phyloP scores from a whole-genome alignment of 2,888 invertebrate species.

The Miltochrista miniata region DNA sequence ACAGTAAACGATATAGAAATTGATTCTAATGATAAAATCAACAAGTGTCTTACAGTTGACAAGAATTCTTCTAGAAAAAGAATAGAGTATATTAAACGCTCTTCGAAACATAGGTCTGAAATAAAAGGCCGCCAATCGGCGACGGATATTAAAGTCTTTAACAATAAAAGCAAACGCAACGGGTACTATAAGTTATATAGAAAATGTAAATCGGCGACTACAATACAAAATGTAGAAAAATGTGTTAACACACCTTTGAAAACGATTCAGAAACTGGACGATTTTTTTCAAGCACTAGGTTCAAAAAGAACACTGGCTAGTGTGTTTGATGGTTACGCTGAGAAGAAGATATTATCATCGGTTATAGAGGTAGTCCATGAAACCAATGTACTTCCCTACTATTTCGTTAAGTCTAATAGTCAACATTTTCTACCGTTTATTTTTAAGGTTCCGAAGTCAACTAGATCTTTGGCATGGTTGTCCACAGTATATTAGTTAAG shows the following conservation, averaged over 20 bases:
- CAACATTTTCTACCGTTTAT: too few species aligned
- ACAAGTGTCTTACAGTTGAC: background rate
- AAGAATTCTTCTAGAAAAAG: constrained; percentile 7
- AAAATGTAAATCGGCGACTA: constrained; percentile 63
- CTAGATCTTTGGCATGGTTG: too few species aligned
- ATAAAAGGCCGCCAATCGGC: constrained; percentile 3
- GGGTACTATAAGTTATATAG: constrained; percentile 53
- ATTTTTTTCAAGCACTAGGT: constrained; percentile 68
- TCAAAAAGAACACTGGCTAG: constrained; percentile 48
- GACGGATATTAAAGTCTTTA: constrained; percentile 4
- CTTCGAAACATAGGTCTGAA: constrained; percentile 1
- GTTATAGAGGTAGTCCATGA: constrained; percentile 53
- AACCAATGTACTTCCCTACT: too few species aligned
- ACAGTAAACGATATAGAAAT: constrained; percentile 15
- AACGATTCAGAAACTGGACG: constrained; percentile 62
- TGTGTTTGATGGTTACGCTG: constrained; percentile 53
- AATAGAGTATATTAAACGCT: constrained; percentile 15
- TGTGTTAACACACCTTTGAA: constrained; percentile 41
- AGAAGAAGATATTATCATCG: constrained; percentile 55
- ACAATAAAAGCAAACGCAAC: constrained; percentile 38
- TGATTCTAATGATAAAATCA: background rate
- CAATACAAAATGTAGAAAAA: constrained; percentile 31
- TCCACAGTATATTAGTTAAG: too few species aligned
- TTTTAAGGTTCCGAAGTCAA: too few species aligned
- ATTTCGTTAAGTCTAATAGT: too few species aligned